Evolutionary conservation across 2,113 vertebrate species (phyloP).

Genomic region (Bubo bubo): DNA sequence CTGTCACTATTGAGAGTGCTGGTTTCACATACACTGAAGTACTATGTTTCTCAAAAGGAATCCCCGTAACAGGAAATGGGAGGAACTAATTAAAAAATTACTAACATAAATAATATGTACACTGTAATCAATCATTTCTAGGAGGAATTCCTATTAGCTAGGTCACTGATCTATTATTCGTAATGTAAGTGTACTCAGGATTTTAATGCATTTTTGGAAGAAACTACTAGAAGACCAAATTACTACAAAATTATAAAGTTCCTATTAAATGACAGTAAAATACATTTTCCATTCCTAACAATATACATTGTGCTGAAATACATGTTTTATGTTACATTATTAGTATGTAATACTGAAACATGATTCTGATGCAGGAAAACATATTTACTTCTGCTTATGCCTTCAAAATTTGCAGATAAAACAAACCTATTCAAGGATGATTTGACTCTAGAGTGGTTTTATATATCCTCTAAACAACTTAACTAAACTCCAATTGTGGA

Average conservation of each 20-base stretch:
- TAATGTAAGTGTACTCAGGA: background rate
- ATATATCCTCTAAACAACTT: constrained; percentile 41
- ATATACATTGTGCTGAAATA: background rate
- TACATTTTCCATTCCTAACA: background rate
- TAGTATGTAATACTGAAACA: background rate
- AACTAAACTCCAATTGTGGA: constrained; percentile 18
- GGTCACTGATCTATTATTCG: background rate
- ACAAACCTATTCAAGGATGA: background rate
- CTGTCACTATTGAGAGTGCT: background rate
- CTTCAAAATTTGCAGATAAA: constrained; percentile 18
- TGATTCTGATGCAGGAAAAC: background rate
- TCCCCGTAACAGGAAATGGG: background rate
- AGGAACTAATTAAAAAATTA: constrained; percentile 20
- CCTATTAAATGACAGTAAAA: background rate
- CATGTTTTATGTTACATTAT: background rate
- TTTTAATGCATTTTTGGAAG: background rate
- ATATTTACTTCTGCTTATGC: background rate
- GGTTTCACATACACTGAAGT: background rate
- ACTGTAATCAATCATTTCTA: background rate
- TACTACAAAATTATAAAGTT: background rate
- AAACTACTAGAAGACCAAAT: background rate
- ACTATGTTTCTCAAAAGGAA: background rate
- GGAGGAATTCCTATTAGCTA: background rate
- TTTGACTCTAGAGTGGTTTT: constrained; percentile 34
- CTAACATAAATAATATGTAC: background rate